Percentiles rank a stretch among this genome's conserved stretches.
Evolutionary conservation across 2,888 invertebrate species (phyloP).

Genomic region (Papilio demoleus): DNA sequence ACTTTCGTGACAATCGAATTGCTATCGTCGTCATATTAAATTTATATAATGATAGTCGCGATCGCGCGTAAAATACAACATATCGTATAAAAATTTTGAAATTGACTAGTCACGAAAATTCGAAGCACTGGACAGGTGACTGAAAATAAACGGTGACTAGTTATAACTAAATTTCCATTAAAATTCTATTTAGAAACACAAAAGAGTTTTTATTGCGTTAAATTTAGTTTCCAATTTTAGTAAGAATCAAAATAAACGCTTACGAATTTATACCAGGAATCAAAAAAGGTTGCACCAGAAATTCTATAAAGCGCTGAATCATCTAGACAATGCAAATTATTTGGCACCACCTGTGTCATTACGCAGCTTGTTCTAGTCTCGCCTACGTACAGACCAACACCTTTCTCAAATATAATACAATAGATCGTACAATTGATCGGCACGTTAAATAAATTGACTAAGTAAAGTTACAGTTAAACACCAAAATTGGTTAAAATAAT

Average conservation of each 20-base stretch:
- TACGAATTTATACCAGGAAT: constrained; percentile 6
- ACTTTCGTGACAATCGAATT: too few species aligned
- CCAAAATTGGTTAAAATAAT: too few species aligned
- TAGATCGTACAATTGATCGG: constrained; percentile 4
- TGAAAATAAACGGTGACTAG: too few species aligned
- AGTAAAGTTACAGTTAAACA: constrained; percentile 1
- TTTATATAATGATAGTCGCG: too few species aligned
- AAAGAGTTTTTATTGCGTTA: background rate
- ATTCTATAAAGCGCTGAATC: constrained; percentile 1
- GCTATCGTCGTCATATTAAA: too few species aligned
- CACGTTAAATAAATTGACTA: constrained; percentile 22
- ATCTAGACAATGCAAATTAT: constrained; percentile 3
- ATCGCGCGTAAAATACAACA: too few species aligned
- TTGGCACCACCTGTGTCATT: background rate
- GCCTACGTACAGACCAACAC: constrained; percentile 14
- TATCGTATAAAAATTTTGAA: too few species aligned
- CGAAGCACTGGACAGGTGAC: too few species aligned
- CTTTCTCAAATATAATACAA: constrained; percentile 32
- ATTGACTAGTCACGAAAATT: too few species aligned
- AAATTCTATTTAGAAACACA: background rate
- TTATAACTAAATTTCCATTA: background rate
- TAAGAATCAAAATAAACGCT: background rate
- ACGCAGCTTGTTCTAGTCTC: constrained; percentile 4
- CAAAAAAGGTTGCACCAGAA: background rate
- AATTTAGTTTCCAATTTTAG: background rate